These are phyloP conservation scores for Acestrorhynchus altus DNA, from an alignment of 2,797 vertebrate species.

Conservation along the genomic window DNA sequence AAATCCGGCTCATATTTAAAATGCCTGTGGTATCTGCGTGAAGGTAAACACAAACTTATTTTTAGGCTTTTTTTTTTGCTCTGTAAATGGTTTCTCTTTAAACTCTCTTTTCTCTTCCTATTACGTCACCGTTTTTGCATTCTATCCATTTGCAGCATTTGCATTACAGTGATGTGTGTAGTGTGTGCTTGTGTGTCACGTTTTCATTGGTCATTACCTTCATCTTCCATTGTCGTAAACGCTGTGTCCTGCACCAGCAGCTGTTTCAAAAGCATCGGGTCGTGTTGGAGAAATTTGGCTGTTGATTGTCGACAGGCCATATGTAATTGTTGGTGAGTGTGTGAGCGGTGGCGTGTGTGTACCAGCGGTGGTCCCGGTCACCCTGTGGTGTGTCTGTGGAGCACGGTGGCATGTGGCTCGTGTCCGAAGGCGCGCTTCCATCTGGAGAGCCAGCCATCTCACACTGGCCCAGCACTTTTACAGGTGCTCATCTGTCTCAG, in stretches of 20 bases:
- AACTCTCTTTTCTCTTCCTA: neutral
- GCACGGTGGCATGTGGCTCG: slow-evolving; percentile 65
- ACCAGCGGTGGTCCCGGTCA: slow-evolving; percentile 29
- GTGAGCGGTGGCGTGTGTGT: slow-evolving; percentile 53
- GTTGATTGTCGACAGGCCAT: slow-evolving; percentile 41
- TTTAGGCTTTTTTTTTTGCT: slow-evolving; percentile 73
- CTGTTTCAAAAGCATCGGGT: slow-evolving; percentile 13
- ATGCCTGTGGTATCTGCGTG: slow-evolving; percentile 87
- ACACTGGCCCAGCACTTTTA: slow-evolving; percentile 68
- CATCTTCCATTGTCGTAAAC: slow-evolving; percentile 6
- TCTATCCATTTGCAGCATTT: neutral
- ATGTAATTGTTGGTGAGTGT: slow-evolving; percentile 49
- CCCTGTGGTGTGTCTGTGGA: slow-evolving; percentile 60
- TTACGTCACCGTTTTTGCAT: neutral
- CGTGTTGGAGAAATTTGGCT: slow-evolving; percentile 12
- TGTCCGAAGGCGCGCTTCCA: slow-evolving; percentile 69
- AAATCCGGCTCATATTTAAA: slow-evolving; percentile 91
- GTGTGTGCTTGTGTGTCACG: neutral
- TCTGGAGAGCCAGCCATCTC: slow-evolving; percentile 71
- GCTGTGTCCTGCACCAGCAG: neutral
- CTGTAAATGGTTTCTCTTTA: slow-evolving; percentile 7
- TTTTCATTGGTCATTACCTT: neutral
- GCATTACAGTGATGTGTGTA: neutral
- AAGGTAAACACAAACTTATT: slow-evolving; percentile 92
- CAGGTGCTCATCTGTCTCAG: slow-evolving; percentile 71